Evolutionary conservation across 2,888 invertebrate species (phyloP), one percentile per base, ranked within the genome.

Genomic region (Aleiodes alternator): DNA sequence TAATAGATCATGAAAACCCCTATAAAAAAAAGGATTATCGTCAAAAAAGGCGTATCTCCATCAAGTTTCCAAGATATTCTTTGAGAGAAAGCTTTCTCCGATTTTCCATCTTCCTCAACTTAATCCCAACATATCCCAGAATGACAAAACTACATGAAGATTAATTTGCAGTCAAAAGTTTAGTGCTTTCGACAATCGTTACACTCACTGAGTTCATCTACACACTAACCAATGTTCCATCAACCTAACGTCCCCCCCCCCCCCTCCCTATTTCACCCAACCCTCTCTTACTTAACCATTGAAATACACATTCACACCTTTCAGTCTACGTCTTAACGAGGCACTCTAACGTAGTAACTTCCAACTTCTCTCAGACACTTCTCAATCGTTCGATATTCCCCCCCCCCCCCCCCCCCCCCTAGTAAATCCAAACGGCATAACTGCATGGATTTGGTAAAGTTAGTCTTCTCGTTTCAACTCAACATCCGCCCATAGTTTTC

Each of bases 331-430:
- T 61, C 23, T 69, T 75, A 75, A 75, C 74, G 74, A 75, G 74
- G 74, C 64, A 75, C 75, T 75, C 57, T 48, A 64, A 69, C 61
- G 53, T 59, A 50, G 34, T 69, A 51, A 64, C 51, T 74, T 61
- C 23, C 70, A 69, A 75, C 74, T 70, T 59, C n/a, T 4, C 50
- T 50, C 50, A n/a, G 4, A 50, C 57, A 57, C 31, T 38, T 8
- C 72, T 75, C 69, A 70, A 70, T 75, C 74, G 64, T 75, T 57
- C 74, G 74, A 75, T 75, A 75, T 75, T 75, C 70, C 23, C 51
- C 74, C 34, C 8, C 8, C n/a, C n/a, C 70, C 23, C 51, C 74
- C 34, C 8, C 8, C 70, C 23, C 51, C 74, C 34, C 8, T 3
- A 8, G 38, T 38, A 38, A 38, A 38, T 38, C 38, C 57, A 29